Conservation (phyloP, 2,888 invertebrate genomes). For the Netelia virgata region DNA sequence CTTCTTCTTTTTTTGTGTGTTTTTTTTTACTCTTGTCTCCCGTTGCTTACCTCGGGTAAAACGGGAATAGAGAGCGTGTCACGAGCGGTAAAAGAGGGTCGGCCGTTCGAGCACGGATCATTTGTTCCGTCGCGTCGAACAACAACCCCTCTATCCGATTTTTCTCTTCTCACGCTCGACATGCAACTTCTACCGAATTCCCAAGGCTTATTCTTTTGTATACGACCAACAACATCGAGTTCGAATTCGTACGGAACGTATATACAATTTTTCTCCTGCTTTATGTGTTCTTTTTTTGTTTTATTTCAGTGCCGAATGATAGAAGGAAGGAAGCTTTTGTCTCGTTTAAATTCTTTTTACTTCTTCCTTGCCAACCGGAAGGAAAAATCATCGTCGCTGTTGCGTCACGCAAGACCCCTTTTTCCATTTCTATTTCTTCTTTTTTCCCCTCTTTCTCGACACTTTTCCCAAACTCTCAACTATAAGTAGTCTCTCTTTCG, state of each 20-base stretch:
- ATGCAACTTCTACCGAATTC: background rate
- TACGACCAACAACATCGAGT: constrained; percentile 28
- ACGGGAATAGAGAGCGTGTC: background rate
- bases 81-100: background rate
- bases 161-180: constrained; percentile 5
- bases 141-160: background rate
- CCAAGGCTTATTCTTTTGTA: background rate
- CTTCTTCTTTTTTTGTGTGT: constrained; percentile 26
- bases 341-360: constrained; percentile 18
- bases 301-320: background rate
- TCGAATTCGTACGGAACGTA: constrained; percentile 3
- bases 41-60: background rate
- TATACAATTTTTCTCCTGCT: background rate
- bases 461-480: background rate
- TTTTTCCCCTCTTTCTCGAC: background rate
- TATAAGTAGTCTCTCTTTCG: background rate
- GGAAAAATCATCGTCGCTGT: constrained; percentile 13
- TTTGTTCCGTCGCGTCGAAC: constrained; percentile 26
- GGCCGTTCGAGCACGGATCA: constrained; percentile 29
- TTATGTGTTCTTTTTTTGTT: background rate
- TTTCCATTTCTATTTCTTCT: background rate
- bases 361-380: constrained; percentile 14
- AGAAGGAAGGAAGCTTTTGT: background rate
- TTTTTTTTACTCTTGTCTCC: constrained; percentile 47
- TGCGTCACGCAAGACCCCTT: background rate